Conservation (phyloP, 2,113 vertebrate species). For the Pantherophis guttatus region DNA sequence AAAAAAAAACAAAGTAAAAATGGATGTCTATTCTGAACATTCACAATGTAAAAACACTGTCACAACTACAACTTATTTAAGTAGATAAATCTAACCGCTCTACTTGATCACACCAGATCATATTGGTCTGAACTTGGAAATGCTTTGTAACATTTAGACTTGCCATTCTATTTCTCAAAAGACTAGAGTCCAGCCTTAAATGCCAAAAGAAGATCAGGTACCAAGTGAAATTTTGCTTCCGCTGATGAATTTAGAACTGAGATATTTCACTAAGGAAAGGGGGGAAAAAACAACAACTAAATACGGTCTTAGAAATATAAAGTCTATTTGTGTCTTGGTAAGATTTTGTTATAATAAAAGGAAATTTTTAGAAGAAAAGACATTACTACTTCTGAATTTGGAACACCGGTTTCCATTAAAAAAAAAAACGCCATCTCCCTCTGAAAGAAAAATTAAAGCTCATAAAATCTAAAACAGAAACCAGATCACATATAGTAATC, state of each 20-base stretch:
- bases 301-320: constrained; percentile 43
- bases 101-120: constrained; percentile 66
- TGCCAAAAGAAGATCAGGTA: constrained; percentile 43
- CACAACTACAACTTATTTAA: constrained; percentile 50
- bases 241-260: constrained; percentile 48
- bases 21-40: constrained; percentile 57
- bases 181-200: constrained; percentile 40
- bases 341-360: constrained; percentile 61
- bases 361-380: constrained; percentile 68
- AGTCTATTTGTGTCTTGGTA: constrained; percentile 56
- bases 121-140: constrained; percentile 65
- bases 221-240: constrained; percentile 11
- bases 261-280: not conserved
- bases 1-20: constrained; percentile 8
- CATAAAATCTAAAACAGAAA: constrained; percentile 36
- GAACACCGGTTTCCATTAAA: constrained; percentile 46
- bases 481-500: constrained; percentile 29
- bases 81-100: constrained; percentile 71
- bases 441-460: constrained; percentile 45
- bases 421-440: constrained; percentile 39
- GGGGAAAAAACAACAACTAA: not conserved
- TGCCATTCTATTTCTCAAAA: constrained; percentile 41
- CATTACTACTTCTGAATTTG: constrained; percentile 67
- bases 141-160: constrained; percentile 64
- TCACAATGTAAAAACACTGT: constrained; percentile 56